A percentile compares a stretch with the other conserved stretches of the same genome.
Conservation (phyloP, 1,140 invertebrate species). For the Thaumatotibia leucotreta region DNA sequence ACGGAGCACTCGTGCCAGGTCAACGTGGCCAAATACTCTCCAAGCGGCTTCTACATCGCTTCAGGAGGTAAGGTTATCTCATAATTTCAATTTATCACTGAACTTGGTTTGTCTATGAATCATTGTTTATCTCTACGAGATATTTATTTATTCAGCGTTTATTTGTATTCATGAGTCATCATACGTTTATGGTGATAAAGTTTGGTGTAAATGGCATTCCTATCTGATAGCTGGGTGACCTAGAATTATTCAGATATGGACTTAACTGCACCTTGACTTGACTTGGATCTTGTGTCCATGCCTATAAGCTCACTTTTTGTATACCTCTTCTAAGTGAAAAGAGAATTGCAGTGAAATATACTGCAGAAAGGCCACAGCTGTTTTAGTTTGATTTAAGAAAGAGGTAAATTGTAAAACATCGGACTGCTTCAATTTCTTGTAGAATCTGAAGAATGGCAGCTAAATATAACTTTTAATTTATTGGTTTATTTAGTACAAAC, state of each 20-base stretch:
- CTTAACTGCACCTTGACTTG: not conserved
- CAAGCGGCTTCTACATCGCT: constrained; percentile 98
- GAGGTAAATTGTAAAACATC: no score
- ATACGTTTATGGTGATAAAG: not conserved
- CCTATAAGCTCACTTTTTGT: not conserved
- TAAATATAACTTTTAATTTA: no score
- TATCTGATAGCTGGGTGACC: not conserved
- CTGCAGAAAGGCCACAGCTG: not conserved
- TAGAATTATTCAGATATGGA: not conserved
- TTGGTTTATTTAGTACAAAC: no score
- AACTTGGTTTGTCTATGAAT: not conserved
- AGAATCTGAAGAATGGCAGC: no score
- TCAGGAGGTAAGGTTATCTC: constrained; percentile 88
- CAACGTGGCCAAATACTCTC: constrained; percentile 98
- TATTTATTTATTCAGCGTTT: not conserved
- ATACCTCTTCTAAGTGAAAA: not conserved
- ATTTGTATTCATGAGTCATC: not conserved
- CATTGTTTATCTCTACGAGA: not conserved
- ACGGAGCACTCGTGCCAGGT: constrained; percentile 97
- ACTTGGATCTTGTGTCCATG: not conserved
- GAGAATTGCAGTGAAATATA: not conserved
- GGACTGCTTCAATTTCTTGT: no score
- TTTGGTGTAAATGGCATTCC: not conserved
- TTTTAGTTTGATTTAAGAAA: no score
- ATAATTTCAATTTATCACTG: not conserved